Evolutionary conservation across 2,797 vertebrate genomes (phyloP), one percentile per base, ranked within the genome.

Genomic region (Perodicticus potto): DNA sequence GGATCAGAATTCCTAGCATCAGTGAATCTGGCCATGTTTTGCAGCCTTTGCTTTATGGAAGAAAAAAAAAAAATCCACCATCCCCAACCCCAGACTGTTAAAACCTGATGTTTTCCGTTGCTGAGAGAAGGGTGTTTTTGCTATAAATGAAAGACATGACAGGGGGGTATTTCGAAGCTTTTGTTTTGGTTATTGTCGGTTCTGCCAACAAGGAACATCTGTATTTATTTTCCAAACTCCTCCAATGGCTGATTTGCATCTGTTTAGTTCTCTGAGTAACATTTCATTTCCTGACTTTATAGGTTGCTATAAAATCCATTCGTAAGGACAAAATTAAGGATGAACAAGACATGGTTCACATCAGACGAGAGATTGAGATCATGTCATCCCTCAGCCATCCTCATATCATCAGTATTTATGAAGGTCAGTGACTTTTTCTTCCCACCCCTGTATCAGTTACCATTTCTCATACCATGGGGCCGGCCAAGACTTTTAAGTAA

Each of bases 261-360:
- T 98, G 94, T 98, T 98, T 92, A 93, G 96, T 98, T 98, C 98
- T 97, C 97, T 96, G 92, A 98, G 96, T 98, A 98, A 99, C 98
- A 67, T 98, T 98, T 98, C 98, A 98, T 99, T 98, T 99, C 98
- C 98, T 98, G 98, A 98, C 98, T 99, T 99, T 98, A 96, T 98
- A 99, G 99, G 99, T 99, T 98, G 99, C 99, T 97, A 99, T 99
- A 98, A 99, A 99, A 98, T 99, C 99, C 94, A 99, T 99, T 96
- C 99, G 99, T 98, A 99, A 99, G 98, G 99, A 99, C 98, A 99
- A 99, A 99, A 99, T 99, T 98, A 99, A 99, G 98, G 99, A 99
- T 96, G 99, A 99, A 92, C 99, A 99, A 98, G 98, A 99, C 98
- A 99, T 99, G 99, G 98, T 99, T 98, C 99, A 99, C 98, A 99